Conservation (phyloP, 92 coral and sea anemone genomes). For the Porites rus region DNA sequence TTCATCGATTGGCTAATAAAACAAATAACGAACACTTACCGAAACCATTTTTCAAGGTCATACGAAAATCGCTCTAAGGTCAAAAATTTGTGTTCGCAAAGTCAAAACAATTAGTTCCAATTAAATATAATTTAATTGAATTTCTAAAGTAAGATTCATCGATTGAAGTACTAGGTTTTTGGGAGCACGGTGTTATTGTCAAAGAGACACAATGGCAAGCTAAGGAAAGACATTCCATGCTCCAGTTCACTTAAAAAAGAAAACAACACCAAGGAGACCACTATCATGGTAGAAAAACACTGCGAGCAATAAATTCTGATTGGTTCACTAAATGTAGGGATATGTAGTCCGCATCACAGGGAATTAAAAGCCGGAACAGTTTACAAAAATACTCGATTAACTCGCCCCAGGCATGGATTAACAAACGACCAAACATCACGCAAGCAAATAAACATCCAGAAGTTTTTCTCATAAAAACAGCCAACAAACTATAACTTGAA, state of each 20-base stretch:
- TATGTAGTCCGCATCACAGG: slow-evolving; percentile 5
- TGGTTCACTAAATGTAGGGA: background rate
- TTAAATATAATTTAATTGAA: background rate
- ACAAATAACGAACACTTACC: no score
- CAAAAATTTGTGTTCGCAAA: background rate
- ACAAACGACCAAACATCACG: slow-evolving; percentile 33
- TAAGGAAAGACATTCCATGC: background rate
- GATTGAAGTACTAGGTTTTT: background rate
- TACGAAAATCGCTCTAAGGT: no score
- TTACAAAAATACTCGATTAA: slow-evolving; percentile 5
- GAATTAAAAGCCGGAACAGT: slow-evolving; percentile 26
- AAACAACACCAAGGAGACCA: background rate
- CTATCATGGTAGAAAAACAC: no score
- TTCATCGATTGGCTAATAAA: no score
- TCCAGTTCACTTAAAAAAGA: background rate
- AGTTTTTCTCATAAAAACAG: background rate
- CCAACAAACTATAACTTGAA: background rate
- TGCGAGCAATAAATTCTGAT: background rate
- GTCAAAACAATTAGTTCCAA: slow-evolving; percentile 3
- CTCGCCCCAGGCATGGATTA: background rate
- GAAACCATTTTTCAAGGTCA: no score
- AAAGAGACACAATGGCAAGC: background rate
- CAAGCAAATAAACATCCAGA: background rate
- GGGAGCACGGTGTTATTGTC: background rate
- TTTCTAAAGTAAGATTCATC: background rate